phyloP scores from a whole-genome alignment of 2,113 vertebrate genomes.

The Aegithalos caudatus region DNA sequence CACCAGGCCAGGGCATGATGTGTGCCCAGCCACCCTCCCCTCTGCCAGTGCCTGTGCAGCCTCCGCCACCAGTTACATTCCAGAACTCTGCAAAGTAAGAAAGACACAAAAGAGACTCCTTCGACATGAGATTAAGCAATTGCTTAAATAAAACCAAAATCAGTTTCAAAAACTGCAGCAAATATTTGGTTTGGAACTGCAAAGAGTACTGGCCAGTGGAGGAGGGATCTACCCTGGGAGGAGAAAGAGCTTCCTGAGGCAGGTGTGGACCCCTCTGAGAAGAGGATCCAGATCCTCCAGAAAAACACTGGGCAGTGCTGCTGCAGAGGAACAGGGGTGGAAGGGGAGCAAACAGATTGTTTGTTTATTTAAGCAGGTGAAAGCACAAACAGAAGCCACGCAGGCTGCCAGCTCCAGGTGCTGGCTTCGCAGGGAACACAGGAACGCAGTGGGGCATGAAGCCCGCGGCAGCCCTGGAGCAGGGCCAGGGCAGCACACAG shows the following conservation, averaged over 20 bases:
- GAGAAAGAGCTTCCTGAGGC: not conserved
- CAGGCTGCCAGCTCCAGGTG: not conserved
- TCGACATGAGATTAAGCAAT: not conserved
- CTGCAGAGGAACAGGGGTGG: not conserved
- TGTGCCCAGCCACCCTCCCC: not conserved
- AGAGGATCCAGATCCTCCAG: not conserved
- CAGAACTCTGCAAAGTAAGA: not conserved
- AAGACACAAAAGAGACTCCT: not conserved
- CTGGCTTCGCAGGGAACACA: not conserved
- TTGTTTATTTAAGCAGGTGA: not conserved
- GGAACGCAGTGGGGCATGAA: not conserved
- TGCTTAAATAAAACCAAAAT: not conserved
- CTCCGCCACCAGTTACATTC: not conserved
- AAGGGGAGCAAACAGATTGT: not conserved
- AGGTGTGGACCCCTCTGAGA: rapidly evolving
- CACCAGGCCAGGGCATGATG: not conserved
- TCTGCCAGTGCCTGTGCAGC: rapidly evolving
- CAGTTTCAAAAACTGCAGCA: not conserved
- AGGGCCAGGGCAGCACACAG: rapidly evolving
- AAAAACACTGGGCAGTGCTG: not conserved
- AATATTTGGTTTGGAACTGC: not conserved
- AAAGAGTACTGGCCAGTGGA: not conserved
- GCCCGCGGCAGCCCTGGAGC: not conserved
- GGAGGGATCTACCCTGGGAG: not conserved
- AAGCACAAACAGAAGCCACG: not conserved